Base-by-base conservation (phyloP, 2,113 vertebrate species). In the Haplochromis burtoni region DNA sequence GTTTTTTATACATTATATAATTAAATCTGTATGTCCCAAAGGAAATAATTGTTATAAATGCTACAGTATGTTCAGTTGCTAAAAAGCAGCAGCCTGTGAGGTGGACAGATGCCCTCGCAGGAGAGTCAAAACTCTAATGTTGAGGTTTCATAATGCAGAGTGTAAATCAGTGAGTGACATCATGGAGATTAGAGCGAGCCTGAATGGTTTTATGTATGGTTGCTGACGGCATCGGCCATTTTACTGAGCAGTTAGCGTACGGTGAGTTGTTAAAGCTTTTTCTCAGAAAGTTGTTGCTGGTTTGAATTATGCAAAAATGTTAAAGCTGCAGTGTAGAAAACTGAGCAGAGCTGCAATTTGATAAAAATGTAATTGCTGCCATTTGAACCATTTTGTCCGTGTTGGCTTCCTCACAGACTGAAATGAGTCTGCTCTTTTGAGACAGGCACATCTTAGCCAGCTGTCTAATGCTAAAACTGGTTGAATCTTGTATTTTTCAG, bases 1-100 rank as follows among this genome's bases (percentile, higher is more conserved):
- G 26, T 17, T 31, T 61, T 1, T 31, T 31, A 33, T 1, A 35
- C 17, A 19, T 7, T 63, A 0, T 63, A n/a, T 35, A 35, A n/a
- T 63, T 35, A 3, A 63, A 63, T 63, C 59, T 63, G 17, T 7
- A 1, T 63, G 10, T 63, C 31, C 59, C 31, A n/a, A 63, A 63
- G 31, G 17, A 63, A n/a, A 63, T 63, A n/a, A 63, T 7, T 63
- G 31, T 33, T 19, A 63, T 7, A 63, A 63, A 63, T 63, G 17
- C 31, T n/a, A 31, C 29, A 19, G 59, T 35, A n/a, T 35, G 59
- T 63, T 3, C 59, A 5, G 59, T 35, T 35, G 6, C 31, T 63
- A 63, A 35, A 59, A 61, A 61, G 57, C 57, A 61, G 59, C 16
- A 61, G 9, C 14, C 14, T 31, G 5, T 61, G 26, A 61, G 29